Evolutionary conservation across 37 sponge, comb jelly and placozoan genomes (phyloP), one percentile per base, ranked within the genome.

Genomic region (Mnemiopsis leidyi): DNA sequence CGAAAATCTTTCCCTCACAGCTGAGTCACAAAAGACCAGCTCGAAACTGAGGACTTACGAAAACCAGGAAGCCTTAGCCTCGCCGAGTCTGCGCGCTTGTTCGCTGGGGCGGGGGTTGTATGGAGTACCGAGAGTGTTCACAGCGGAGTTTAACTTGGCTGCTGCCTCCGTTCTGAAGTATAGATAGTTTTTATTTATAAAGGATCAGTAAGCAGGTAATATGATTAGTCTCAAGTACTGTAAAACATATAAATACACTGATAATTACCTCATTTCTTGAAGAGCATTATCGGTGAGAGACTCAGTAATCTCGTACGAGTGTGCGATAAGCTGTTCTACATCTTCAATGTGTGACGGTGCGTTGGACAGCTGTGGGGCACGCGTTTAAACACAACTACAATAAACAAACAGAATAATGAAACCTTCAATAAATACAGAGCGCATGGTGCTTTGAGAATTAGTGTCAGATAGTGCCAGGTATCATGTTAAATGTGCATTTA

Each of bases 311-410:
- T 40, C 90, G 24, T 85, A 85, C 5, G 38, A 36, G 28, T 85
- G 90, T 82, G 36, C 93, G 20, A 94, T 94, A 3, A 94, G 69
- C 38, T 85, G 61, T 36, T 94, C 94, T 24, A 94, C 82, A 24
- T 94, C 82, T n/a, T 79, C 83, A 20, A 94, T 67, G 34, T 83
- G 37, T 13, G 69, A 39, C 13, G 94, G 94, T 20, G 76, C 73
- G 82, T 94, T 77, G 25, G 94, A 94, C 23, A 94, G 32, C 77
- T 85, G 90, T 13, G 29, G 39, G 68, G 68, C n/a, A n/a, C n/a
- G n/a, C n/a, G n/a, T n/a, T n/a, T n/a, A n/a, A n/a, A n/a, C 61
- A 48, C 5, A 48, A 48, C 13, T 48, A 48, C 61, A 48, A 5
- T 18, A 48, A 48, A 18, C 13, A 18, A 48, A 48, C 61, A 48